Evolutionary conservation across 1,140 invertebrate species (phyloP).

Genomic region (Danaus melanippus): DNA sequence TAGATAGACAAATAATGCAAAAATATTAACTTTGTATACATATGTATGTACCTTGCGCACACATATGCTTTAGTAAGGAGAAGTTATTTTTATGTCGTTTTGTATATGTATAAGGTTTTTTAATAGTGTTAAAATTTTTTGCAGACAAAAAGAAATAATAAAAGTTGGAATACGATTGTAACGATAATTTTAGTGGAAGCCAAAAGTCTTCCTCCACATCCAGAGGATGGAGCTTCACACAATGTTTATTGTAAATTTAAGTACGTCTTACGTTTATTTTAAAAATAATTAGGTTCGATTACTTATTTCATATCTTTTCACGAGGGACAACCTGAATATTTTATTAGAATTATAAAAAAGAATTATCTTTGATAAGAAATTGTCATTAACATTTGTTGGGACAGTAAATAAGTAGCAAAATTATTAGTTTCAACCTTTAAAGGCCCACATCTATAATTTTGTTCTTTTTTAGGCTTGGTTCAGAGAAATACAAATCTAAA

Average conservation of each 20-base stretch:
- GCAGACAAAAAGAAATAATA: constrained; percentile 17
- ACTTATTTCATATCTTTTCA: neutral
- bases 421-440: too few relatives aligned
- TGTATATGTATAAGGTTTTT: too few relatives aligned
- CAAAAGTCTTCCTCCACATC: constrained; percentile 86
- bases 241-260: constrained; percentile 96
- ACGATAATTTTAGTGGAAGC: constrained; percentile 95
- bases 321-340: too few relatives aligned
- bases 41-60: too few relatives aligned
- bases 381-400: too few relatives aligned
- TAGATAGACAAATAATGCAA: too few relatives aligned
- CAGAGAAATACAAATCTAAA: constrained; percentile 48
- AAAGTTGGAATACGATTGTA: constrained; percentile 79
- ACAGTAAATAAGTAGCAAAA: too few relatives aligned
- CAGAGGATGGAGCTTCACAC: constrained; percentile 84
- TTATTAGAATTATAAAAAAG: too few relatives aligned
- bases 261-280: constrained; percentile 64
- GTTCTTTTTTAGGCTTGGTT: constrained; percentile 37
- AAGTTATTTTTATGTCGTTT: too few relatives aligned
- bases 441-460: neutral
- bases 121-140: neutral
- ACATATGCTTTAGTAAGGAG: too few relatives aligned
- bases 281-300: neutral
- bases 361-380: too few relatives aligned
- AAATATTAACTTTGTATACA: too few relatives aligned